Percentiles rank a stretch among this genome's conserved stretches.
phyloP scores from a whole-genome alignment of 2,113 vertebrate genomes.

The Gadus chalcogrammus region DNA sequence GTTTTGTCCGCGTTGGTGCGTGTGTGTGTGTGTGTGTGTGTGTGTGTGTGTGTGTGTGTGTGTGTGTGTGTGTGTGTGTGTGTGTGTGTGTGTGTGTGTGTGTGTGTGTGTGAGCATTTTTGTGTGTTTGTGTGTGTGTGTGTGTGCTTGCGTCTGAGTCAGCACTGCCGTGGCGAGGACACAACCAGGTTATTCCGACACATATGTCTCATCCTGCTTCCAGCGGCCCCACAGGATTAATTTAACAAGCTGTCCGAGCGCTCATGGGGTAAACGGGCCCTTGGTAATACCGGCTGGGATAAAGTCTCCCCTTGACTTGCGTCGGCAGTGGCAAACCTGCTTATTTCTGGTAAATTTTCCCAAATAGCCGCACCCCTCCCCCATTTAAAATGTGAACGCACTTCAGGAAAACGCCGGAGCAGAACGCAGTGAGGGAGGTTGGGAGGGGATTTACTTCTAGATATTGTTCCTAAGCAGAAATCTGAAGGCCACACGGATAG shows the following conservation, averaged over 20 bases:
- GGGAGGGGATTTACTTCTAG: too few species aligned
- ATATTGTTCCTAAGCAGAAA: too few species aligned
- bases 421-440: background rate
- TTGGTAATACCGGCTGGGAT: conserved; percentile 68
- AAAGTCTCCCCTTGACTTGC: conserved; percentile 68
- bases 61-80: background rate
- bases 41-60: conserved; percentile 7
- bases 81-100: background rate
- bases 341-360: conserved; percentile 36
- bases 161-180: conserved; percentile 59
- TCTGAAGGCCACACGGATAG: too few species aligned
- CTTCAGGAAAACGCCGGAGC: background rate
- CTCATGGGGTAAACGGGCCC: conserved; percentile 60
- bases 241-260: conserved; percentile 72
- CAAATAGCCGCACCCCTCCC: conserved; percentile 57
- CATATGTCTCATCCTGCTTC: conserved; percentile 65
- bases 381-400: conserved; percentile 43
- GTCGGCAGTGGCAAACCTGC: conserved; percentile 69
- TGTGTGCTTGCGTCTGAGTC: conserved; percentile 8
- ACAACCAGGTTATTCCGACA: conserved; percentile 69
- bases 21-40: background rate
- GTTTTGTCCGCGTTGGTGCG: too few species aligned
- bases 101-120: background rate
- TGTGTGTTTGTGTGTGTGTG: background rate
- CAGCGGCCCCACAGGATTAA: conserved; percentile 70